Evolutionary conservation across 1,140 invertebrate genomes (phyloP).

Genomic region (Danaus plexippus): DNA sequence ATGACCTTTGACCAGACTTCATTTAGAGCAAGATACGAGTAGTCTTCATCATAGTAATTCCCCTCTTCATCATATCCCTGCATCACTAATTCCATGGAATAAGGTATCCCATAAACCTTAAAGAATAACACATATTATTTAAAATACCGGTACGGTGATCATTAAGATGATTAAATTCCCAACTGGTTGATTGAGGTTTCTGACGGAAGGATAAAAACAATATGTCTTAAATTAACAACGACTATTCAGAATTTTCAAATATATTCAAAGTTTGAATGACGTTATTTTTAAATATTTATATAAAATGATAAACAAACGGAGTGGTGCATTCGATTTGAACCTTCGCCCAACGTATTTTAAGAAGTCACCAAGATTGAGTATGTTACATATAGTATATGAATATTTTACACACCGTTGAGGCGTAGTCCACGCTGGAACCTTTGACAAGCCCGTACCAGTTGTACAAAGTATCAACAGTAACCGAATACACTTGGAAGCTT

Average conservation of each 20-base stretch:
- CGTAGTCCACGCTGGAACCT: slow-evolving; percentile 57
- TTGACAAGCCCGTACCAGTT: slow-evolving; percentile 50
- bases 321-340: too few species aligned
- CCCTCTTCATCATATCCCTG: slow-evolving; percentile 26
- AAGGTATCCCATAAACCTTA: slow-evolving; percentile 52
- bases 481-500: slow-evolving; percentile 37
- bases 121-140: slow-evolving; percentile 7
- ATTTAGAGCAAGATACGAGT: slow-evolving; percentile 14
- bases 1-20: slow-evolving; percentile 41
- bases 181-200: too few species aligned
- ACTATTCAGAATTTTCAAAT: too few species aligned
- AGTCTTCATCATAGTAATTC: slow-evolving; percentile 1
- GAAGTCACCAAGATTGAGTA: too few species aligned
- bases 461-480: slow-evolving; percentile 41
- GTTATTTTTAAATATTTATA: slow-evolving; percentile 4
- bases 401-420: slow-evolving; percentile 33
- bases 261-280: too few species aligned
- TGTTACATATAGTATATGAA: too few species aligned
- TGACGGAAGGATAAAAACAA: too few species aligned
- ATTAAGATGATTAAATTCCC: too few species aligned
- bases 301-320: neutral
- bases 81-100: slow-evolving; percentile 50
- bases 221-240: too few species aligned
- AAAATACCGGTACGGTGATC: too few species aligned
- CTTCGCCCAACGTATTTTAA: too few species aligned